These are phyloP conservation scores for Cetoscarus ocellatus DNA, from an alignment of 2,797 vertebrate species.

Conservation along the genomic window DNA sequence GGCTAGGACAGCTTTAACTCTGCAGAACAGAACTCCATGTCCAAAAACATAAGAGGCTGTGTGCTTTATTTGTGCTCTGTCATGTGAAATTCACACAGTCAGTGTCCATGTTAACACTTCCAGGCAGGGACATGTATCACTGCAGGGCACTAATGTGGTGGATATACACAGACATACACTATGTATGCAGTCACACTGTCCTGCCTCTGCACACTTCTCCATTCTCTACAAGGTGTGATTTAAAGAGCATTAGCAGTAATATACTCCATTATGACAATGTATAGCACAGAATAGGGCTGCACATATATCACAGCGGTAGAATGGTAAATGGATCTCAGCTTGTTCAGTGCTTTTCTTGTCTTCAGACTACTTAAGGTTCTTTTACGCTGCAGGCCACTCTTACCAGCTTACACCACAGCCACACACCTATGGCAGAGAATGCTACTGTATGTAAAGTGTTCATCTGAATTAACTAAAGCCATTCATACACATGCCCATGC, in stretches of 20 bases:
- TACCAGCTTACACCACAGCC: too few relatives aligned
- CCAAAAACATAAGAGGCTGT: constrained; percentile 2
- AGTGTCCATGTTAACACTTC: constrained; percentile 23
- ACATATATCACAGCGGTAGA: too few relatives aligned
- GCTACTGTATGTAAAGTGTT: too few relatives aligned
- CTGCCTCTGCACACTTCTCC: constrained; percentile 31
- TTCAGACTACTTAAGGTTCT: too few relatives aligned
- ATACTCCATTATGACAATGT: constrained; percentile 27
- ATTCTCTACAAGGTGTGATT: constrained; percentile 40
- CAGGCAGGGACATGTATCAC: constrained; percentile 9
- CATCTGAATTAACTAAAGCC: too few relatives aligned
- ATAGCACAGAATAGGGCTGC: background rate
- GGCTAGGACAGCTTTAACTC: constrained; percentile 29
- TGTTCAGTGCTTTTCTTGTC: too few relatives aligned
- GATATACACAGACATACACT: constrained; percentile 21
- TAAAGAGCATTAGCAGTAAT: constrained; percentile 24
- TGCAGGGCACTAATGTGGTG: constrained; percentile 4
- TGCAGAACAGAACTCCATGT: constrained; percentile 23
- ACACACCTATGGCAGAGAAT: too few relatives aligned
- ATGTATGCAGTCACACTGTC: constrained; percentile 9
- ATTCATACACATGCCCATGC: too few relatives aligned
- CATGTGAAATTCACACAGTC: background rate
- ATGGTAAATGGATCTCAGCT: too few relatives aligned
- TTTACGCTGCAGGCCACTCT: too few relatives aligned
- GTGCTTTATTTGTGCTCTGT: constrained; percentile 6